phyloP scores from a whole-genome alignment of 2,797 vertebrate species.

The Anguilla anguilla region DNA sequence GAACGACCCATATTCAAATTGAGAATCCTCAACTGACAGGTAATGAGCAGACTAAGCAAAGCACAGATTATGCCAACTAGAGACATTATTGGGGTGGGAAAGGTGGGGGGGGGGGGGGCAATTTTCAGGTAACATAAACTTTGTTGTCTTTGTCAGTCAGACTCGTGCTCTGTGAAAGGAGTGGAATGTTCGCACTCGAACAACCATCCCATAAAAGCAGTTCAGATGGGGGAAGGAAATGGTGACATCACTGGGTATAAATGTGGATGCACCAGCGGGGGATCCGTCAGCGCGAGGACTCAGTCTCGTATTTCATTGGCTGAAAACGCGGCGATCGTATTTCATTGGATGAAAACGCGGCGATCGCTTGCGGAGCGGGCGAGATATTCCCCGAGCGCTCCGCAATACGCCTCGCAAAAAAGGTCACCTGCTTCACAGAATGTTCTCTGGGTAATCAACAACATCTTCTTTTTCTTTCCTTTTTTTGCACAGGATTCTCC shows the following conservation, averaged over 20 bases:
- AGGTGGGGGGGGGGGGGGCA: too few species aligned
- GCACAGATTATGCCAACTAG: not conserved
- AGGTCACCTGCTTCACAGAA: not conserved
- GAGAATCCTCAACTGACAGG: not conserved
- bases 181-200: not conserved
- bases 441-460: not conserved
- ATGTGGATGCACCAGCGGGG: constrained; percentile 21
- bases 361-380: constrained; percentile 6
- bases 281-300: not conserved
- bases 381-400: constrained; percentile 16
- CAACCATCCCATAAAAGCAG: not conserved
- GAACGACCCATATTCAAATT: not conserved
- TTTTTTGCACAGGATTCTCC: not conserved
- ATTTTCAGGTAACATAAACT: not conserved
- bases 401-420: not conserved
- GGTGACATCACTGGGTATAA: not conserved
- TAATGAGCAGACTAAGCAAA: not conserved
- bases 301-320: constrained; percentile 10
- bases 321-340: constrained; percentile 4
- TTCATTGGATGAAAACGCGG: constrained; percentile 8
- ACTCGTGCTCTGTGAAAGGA: not conserved
- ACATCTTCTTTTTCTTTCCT: not conserved
- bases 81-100: not conserved
- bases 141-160: not conserved
- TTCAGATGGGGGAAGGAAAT: not conserved